A percentile compares a stretch with the other conserved stretches of the same genome.
phyloP scores from a whole-genome alignment of 2,113 vertebrate species.

The Anhinga anhinga region DNA sequence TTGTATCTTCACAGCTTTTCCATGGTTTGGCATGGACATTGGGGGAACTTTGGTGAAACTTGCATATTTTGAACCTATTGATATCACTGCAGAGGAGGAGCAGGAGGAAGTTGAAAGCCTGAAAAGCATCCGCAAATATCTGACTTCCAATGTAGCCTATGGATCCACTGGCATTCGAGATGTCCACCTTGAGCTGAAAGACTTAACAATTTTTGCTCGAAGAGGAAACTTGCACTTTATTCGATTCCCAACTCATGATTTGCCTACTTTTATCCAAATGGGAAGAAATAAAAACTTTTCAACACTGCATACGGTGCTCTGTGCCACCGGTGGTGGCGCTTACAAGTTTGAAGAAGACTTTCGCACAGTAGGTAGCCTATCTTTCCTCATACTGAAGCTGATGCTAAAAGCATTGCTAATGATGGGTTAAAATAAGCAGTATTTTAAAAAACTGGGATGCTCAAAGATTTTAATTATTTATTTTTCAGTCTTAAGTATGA shows the following conservation, averaged over 20 bases:
- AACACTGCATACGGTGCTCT: slow-evolving; percentile 83
- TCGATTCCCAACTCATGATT: slow-evolving; percentile 82
- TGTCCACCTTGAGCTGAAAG: slow-evolving; percentile 81
- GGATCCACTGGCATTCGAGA: slow-evolving; percentile 83
- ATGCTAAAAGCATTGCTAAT: neutral
- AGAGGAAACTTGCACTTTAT: slow-evolving; percentile 86
- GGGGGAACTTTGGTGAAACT: slow-evolving; percentile 82
- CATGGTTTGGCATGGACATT: slow-evolving; percentile 87
- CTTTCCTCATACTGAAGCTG: neutral
- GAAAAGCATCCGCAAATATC: slow-evolving; percentile 83
- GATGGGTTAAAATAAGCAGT: neutral
- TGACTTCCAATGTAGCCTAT: slow-evolving; percentile 83
- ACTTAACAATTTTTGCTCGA: slow-evolving; percentile 77
- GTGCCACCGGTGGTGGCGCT: slow-evolving; percentile 82
- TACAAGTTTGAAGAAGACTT: slow-evolving; percentile 87
- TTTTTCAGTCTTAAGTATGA: neutral
- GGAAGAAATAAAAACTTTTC: slow-evolving; percentile 84
- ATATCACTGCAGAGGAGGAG: slow-evolving; percentile 84
- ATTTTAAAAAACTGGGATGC: neutral
- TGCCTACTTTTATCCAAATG: slow-evolving; percentile 86
- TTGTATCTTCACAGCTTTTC: slow-evolving; percentile 73
- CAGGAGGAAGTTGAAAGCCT: slow-evolving; percentile 85
- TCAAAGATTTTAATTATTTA: neutral
- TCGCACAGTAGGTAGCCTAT: slow-evolving; percentile 77
- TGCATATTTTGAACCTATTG: slow-evolving; percentile 82